A percentile compares a stretch with the other conserved stretches of the same genome.
These are phyloP conservation scores for Heliopora coerulea DNA, from an alignment of 92 coral and sea anemone species.

Conservation along the genomic window DNA sequence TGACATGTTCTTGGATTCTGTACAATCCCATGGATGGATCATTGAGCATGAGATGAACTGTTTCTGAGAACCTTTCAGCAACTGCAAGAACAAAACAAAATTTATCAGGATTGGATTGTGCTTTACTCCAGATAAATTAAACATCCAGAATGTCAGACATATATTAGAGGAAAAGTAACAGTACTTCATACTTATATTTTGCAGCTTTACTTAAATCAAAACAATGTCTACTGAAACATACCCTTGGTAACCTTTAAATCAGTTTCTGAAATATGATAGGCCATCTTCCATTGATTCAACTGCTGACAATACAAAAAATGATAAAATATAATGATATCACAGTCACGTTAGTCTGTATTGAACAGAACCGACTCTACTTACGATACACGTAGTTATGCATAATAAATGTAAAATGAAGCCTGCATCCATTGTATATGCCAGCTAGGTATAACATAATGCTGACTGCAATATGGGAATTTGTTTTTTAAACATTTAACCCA, in stretches of 20 bases:
- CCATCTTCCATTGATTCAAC: constrained; percentile 3
- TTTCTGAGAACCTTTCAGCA: constrained; percentile 83
- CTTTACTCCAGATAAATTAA: not conserved
- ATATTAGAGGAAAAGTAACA: not conserved
- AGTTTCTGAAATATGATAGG: constrained; percentile 19
- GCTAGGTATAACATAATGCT: no score
- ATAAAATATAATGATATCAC: no score
- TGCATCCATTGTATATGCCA: no score
- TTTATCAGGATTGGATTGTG: not conserved
- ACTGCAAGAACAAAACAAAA: constrained; percentile 45
- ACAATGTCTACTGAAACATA: not conserved
- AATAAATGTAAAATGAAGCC: no score
- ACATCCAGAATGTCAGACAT: not conserved
- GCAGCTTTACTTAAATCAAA: no score
- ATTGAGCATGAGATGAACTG: constrained; percentile 82
- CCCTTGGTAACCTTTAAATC: constrained; percentile 20
- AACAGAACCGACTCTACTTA: no score
- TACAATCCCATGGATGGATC: constrained; percentile 93
- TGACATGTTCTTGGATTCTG: constrained; percentile 90
- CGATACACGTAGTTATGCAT: no score
- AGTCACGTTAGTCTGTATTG: no score
- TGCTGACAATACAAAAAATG: no score
- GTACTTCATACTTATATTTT: not conserved
- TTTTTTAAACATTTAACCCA: no score
- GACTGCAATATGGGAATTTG: no score